Evolutionary conservation across 2,113 vertebrate species (phyloP), one percentile per base, ranked within the genome.

Genomic region (Nesoenas mayeri): DNA sequence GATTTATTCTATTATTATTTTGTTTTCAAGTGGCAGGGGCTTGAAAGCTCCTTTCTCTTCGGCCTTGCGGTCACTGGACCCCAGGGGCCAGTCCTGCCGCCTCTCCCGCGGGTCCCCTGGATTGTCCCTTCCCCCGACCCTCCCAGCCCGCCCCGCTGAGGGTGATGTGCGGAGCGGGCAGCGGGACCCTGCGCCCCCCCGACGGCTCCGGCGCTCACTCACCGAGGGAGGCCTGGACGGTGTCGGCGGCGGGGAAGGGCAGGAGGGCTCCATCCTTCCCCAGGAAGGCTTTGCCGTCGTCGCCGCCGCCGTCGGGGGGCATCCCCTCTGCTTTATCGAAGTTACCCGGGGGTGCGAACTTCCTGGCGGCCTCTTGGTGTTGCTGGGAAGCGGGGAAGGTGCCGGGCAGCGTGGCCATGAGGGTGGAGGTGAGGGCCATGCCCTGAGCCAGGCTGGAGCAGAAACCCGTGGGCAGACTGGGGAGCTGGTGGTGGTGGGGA

Each of bases 341-440:
- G 92, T 95, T 98, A 12, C 98, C 98, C 95, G 98, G 98, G 24
- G 98, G 97, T 42, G 98, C 98, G 95, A 99, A 99, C 98, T 99
- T 99, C 86, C 99, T 95, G 92, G 98, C 98, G 60, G 98, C 98
- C 42, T 99, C 99, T 80, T 99, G 98, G 97, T 99, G 98, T 97
- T 99, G 99, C 34, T 98, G 98, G 3, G 98, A 97, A 36, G 98
- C 95, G 51, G 99, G 98, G 98, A 99, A 99, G 36, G 98, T 98
- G n/a, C 98, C 98, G n/a, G 99, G 99, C 91, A 99, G 98, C 42
- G 98, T 98, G 89, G 99, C 99, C 99, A 99, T 99, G 84, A 99
- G 98, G 31, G 98, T 99, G 95, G 99, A 99, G 96, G 99, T 99
- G 97, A 99, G 99, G 62, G 99, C 99, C 99, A 99, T 99, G 93